Conservation (phyloP, 2,113 vertebrate species). For the Neolamprologus hecqui region DNA sequence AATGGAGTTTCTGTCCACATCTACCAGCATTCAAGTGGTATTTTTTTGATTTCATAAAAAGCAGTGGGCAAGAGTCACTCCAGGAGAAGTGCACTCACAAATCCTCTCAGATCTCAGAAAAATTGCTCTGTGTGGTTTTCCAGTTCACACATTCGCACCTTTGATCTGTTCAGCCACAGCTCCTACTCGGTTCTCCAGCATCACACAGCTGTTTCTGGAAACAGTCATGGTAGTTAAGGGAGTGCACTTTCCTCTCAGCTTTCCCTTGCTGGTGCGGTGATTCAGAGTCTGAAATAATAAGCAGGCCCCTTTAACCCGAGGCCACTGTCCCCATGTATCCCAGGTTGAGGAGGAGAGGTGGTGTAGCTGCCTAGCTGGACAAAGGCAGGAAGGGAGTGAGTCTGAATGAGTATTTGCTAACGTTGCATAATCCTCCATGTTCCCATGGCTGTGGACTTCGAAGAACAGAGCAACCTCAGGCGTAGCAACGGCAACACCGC, state of each 20-base stretch:
- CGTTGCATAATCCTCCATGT: conserved; percentile 64
- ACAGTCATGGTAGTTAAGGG: background rate
- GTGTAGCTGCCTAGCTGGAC: conserved; percentile 45
- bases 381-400: conserved; percentile 77
- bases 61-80: background rate
- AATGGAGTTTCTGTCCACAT: conserved; percentile 7
- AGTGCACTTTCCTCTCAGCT: background rate
- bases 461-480: conserved; percentile 47
- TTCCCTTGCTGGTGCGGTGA: background rate
- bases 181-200: background rate
- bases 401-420: conserved; percentile 70
- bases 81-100: background rate
- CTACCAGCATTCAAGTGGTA: background rate
- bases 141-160: background rate
- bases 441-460: conserved; percentile 64
- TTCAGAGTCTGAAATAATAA: conserved; percentile 1
- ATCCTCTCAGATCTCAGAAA: background rate
- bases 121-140: background rate
- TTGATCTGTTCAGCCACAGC: background rate
- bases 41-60: background rate
- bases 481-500: conserved; percentile 15
- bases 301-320: background rate
- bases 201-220: background rate
- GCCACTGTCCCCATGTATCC: conserved; percentile 3
- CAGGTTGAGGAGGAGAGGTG: conserved; percentile 37